A percentile compares a stretch with the other conserved stretches of the same genome.
Conservation (phyloP, 1,140 invertebrate species). For the Scaptomyza hsui region DNA sequence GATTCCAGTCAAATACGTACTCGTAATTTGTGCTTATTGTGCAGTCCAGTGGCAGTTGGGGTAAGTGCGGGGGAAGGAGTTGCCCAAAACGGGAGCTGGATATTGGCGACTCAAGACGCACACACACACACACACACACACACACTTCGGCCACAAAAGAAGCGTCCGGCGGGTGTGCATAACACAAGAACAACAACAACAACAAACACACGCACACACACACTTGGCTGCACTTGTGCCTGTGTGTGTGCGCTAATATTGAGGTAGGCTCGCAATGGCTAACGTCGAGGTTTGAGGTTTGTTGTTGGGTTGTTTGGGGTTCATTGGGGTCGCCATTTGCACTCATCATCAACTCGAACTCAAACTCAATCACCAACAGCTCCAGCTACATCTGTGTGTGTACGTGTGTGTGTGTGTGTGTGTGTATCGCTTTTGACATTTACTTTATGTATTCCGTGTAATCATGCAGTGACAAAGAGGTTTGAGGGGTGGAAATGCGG, state of each 20-base stretch:
- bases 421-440: conserved; percentile 76
- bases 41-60: conserved; percentile 45
- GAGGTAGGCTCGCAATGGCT: conserved; percentile 65
- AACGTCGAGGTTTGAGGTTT: conserved; percentile 1
- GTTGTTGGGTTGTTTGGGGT: neutral
- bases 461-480: conserved; percentile 54
- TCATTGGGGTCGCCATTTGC: conserved; percentile 61
- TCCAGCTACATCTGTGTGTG: conserved; percentile 24
- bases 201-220: conserved; percentile 9
- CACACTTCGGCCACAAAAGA: conserved; percentile 62
- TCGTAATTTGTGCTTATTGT: conserved; percentile 81
- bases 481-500: conserved; percentile 3
- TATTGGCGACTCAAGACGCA: conserved; percentile 44
- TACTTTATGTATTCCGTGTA: conserved; percentile 79
- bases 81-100: neutral
- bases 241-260: conserved; percentile 63
- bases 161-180: conserved; percentile 54
- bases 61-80: conserved; percentile 3
- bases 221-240: conserved; percentile 7
- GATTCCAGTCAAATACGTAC: conserved; percentile 50
- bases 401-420: conserved; percentile 42
- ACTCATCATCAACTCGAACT: conserved; percentile 79
- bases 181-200: conserved; percentile 27
- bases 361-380: conserved; percentile 61
- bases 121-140: conserved; percentile 1